These are phyloP conservation scores for Corythucha ciliata DNA, from an alignment of 2,888 invertebrate genomes.

Conservation along the genomic window DNA sequence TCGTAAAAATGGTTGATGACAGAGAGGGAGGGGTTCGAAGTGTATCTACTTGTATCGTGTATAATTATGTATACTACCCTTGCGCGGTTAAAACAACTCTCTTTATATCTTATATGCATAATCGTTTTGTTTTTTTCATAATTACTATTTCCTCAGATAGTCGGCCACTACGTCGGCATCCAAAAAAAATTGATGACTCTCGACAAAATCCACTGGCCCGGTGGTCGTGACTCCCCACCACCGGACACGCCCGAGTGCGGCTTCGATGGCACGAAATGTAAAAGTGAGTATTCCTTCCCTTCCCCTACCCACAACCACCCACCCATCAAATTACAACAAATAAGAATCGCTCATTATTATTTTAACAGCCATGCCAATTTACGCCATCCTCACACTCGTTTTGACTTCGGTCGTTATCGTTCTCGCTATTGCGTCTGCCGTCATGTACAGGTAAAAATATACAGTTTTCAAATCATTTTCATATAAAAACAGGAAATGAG, in stretches of 20 bases:
- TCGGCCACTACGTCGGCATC: constrained; percentile 80
- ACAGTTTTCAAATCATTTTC: background rate
- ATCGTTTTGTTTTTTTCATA: too few relatives aligned
- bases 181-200: constrained; percentile 66
- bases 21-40: too few relatives aligned
- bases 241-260: constrained; percentile 87
- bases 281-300: constrained; percentile 48
- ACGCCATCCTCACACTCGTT: constrained; percentile 75
- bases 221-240: constrained; percentile 63
- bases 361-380: constrained; percentile 62
- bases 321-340: background rate
- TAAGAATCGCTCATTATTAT: background rate
- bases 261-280: constrained; percentile 80
- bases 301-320: background rate
- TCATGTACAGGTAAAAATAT: constrained; percentile 60
- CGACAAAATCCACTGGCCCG: constrained; percentile 76
- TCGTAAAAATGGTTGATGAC: too few relatives aligned
- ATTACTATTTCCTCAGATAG: too few relatives aligned
- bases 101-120: too few relatives aligned
- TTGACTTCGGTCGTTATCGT: constrained; percentile 66
- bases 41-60: too few relatives aligned
- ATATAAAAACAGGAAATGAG: background rate
- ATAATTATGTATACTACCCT: too few relatives aligned
- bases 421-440: constrained; percentile 57
- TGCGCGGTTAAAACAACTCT: too few relatives aligned